These are phyloP conservation scores for Perizoma affinitatum DNA, from an alignment of 2,888 invertebrate species.

Conservation along the genomic window DNA sequence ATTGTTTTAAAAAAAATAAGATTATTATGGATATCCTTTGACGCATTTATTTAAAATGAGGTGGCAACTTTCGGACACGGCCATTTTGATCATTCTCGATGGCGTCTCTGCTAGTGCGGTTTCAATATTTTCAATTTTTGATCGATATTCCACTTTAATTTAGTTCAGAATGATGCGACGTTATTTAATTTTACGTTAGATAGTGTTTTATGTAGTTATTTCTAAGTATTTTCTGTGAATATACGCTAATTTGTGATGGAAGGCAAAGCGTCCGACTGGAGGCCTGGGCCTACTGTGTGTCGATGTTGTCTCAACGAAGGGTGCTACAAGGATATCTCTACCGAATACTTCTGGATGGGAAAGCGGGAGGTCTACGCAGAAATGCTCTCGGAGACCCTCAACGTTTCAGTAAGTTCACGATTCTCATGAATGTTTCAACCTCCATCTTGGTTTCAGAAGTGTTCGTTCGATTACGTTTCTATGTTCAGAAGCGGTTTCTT, in stretches of 20 bases:
- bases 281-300: slow-evolving; percentile 75
- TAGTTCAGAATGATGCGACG: slow-evolving; percentile 33
- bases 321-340: slow-evolving; percentile 79
- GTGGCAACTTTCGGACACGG: no score
- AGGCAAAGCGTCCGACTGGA: slow-evolving; percentile 69
- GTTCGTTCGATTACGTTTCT: slow-evolving; percentile 44
- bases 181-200: slow-evolving; percentile 31
- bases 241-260: slow-evolving; percentile 59
- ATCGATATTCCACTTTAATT: slow-evolving; percentile 3
- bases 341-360: slow-evolving; percentile 82
- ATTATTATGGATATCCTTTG: no score
- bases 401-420: slow-evolving; percentile 59
- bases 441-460: slow-evolving; percentile 36
- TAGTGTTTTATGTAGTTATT: slow-evolving; percentile 45
- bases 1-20: no score
- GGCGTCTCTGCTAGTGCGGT: slow-evolving; percentile 28
- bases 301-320: slow-evolving; percentile 76
- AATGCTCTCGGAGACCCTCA: slow-evolving; percentile 72
- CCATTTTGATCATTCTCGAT: slow-evolving; percentile 17
- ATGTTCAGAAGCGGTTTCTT: slow-evolving; percentile 40
- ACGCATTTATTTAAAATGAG: no score
- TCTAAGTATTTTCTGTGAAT: slow-evolving; percentile 55
- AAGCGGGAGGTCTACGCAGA: slow-evolving; percentile 76
- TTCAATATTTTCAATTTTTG: slow-evolving; percentile 12
- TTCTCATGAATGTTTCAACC: slow-evolving; percentile 6